These are phyloP conservation scores for Suricata suricatta DNA, from an alignment of 2,113 vertebrate genomes.

Conservation along the genomic window DNA sequence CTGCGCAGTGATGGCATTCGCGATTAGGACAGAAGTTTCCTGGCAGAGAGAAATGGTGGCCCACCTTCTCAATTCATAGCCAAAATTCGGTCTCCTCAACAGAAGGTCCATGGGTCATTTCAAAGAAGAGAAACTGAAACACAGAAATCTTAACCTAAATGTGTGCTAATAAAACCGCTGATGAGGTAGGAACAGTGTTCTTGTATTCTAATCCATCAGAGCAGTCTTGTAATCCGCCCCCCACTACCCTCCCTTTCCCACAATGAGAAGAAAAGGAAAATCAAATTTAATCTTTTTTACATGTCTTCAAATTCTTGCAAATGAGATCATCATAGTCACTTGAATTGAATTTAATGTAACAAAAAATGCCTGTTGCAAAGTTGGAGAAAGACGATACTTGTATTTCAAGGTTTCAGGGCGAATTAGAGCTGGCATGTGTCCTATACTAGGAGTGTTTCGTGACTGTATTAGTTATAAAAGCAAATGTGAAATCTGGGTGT, in stretches of 20 bases:
- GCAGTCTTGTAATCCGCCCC: not conserved
- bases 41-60: not conserved
- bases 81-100: not conserved
- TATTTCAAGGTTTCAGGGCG: slow-evolving; percentile 10
- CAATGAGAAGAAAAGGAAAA: not conserved
- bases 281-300: not conserved
- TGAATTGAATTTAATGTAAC: not conserved
- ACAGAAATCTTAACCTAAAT: not conserved
- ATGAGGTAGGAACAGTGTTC: not conserved
- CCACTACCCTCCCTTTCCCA: too few relatives aligned
- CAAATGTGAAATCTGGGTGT: not conserved
- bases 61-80: not conserved
- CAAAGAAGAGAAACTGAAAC: not conserved
- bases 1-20: not conserved
- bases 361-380: not conserved
- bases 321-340: not conserved
- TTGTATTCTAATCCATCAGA: not conserved
- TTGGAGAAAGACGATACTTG: not conserved
- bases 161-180: not conserved
- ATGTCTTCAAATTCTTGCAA: not conserved
- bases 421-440: not conserved
- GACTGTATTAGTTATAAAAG: not conserved
- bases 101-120: not conserved
- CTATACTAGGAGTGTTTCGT: not conserved
- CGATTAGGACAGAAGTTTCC: not conserved